Percentiles rank a stretch among this genome's conserved stretches.
Conservation (phyloP, 2,797 vertebrate species). For the Erpetoichthys calabaricus region DNA sequence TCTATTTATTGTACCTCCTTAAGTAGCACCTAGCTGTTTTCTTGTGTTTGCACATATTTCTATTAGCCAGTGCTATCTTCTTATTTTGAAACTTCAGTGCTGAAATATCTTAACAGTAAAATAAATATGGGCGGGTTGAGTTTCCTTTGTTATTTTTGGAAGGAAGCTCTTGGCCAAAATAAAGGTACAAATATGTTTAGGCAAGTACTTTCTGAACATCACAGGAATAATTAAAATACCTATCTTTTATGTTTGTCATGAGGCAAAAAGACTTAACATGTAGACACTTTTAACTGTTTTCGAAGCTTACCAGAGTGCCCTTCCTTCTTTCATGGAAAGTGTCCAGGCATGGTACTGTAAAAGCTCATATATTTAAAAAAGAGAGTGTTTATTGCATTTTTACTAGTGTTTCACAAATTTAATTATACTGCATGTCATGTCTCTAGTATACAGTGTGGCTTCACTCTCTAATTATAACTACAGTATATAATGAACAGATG, state of each 20-base stretch:
- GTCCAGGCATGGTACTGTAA: too few species aligned
- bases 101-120: constrained; percentile 1
- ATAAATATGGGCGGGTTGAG: constrained; percentile 4
- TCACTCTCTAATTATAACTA: too few species aligned
- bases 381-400: too few species aligned
- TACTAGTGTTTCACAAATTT: too few species aligned
- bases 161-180: constrained; percentile 4
- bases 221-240: constrained; percentile 1
- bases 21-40: too few species aligned
- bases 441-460: too few species aligned
- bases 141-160: constrained; percentile 2
- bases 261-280: background rate
- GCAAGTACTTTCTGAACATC: constrained; percentile 1
- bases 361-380: too few species aligned
- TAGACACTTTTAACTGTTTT: background rate
- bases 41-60: background rate
- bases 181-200: constrained; percentile 3
- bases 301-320: too few species aligned
- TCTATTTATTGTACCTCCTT: too few species aligned
- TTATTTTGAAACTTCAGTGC: constrained; percentile 1
- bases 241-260: background rate
- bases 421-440: too few species aligned
- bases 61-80: background rate
- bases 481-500: too few species aligned
- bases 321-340: too few species aligned